These are phyloP conservation scores for Smutsia gigantea DNA, from an alignment of 2,797 vertebrate genomes.

Conservation along the genomic window DNA sequence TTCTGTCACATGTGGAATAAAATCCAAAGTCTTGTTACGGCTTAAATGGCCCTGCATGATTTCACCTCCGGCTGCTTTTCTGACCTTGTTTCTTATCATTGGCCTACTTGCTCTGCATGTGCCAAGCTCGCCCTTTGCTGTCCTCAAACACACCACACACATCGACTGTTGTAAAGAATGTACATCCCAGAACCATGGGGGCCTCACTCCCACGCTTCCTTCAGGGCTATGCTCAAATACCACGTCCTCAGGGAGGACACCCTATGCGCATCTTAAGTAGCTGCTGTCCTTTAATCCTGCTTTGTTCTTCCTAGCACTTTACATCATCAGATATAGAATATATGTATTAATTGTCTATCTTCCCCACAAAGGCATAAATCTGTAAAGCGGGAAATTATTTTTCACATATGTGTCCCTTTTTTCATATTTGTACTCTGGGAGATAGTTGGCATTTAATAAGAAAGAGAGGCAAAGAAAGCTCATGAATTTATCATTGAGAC, in stretches of 20 bases:
- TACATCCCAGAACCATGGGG: fast-evolving
- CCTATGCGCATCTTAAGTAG: not conserved
- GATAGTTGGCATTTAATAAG: not conserved
- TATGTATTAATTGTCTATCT: not conserved
- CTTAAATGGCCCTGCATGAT: too few species aligned
- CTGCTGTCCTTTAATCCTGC: not conserved
- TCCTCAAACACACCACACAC: not conserved
- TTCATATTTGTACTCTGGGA: not conserved
- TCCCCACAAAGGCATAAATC: not conserved
- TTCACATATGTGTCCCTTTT: not conserved
- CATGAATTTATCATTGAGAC: not conserved
- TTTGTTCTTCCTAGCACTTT: not conserved
- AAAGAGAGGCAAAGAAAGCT: not conserved
- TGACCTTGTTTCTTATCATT: not conserved
- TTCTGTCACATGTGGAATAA: not conserved
- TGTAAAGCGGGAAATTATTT: not conserved
- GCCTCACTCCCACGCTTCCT: not conserved
- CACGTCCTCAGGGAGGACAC: not conserved
- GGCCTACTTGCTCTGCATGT: not conserved
- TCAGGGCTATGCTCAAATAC: not conserved
- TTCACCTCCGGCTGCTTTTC: not conserved
- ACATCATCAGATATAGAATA: not conserved
- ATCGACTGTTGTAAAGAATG: not conserved
- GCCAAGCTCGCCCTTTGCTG: not conserved
- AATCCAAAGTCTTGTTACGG: not conserved